Evolutionary conservation across 2,113 vertebrate genomes (phyloP).

Genomic region (Antechinus flavipes): DNA sequence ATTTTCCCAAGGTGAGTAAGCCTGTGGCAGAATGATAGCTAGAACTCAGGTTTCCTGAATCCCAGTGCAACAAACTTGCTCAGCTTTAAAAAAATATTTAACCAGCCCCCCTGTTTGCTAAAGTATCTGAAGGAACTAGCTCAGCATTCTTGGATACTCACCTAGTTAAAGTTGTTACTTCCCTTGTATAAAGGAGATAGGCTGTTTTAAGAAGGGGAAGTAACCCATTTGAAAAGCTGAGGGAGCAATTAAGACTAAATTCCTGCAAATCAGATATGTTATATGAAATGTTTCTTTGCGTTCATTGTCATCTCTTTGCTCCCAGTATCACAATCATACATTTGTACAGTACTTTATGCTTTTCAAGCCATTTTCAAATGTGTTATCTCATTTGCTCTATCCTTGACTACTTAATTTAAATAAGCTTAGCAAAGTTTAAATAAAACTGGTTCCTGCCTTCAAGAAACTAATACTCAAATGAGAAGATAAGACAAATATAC

Average conservation of each 20-base stretch:
- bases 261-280: not conserved
- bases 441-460: not conserved
- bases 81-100: not conserved
- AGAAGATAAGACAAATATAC: not conserved
- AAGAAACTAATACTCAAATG: not conserved
- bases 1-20: not conserved
- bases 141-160: not conserved
- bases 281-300: not conserved
- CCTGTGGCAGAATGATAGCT: not conserved
- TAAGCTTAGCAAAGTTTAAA: not conserved
- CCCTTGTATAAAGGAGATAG: not conserved
- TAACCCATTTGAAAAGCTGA: slow-evolving; percentile 27
- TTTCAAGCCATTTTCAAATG: slow-evolving; percentile 11
- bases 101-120: not conserved
- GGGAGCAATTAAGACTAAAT: not conserved
- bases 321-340: not conserved
- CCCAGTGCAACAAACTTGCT: not conserved
- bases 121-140: not conserved
- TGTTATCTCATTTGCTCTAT: slow-evolving; percentile 7
- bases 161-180: slow-evolving; percentile 19
- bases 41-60: not conserved
- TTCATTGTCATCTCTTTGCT: not conserved
- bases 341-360: not conserved
- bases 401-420: not conserved
- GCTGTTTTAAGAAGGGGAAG: not conserved